phyloP scores from a whole-genome alignment of 2,888 invertebrate genomes.

The Pocota personata region DNA sequence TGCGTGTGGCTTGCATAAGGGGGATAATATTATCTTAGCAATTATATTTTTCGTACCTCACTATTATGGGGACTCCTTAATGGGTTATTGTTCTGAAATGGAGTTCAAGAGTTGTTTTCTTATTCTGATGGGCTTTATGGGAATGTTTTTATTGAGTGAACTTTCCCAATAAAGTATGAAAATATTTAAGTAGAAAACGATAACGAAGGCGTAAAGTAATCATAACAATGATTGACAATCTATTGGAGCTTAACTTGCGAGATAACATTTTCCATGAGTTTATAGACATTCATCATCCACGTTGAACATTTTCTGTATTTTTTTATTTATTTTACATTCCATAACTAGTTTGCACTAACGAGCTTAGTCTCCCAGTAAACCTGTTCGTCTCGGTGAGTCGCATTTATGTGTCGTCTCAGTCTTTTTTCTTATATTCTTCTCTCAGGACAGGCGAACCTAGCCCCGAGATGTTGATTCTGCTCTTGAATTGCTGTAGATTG shows the following conservation, averaged over 20 bases:
- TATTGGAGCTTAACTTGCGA: not conserved
- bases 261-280: too few species aligned
- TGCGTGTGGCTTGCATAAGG: not conserved
- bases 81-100: slow-evolving; percentile 40
- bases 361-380: too few species aligned
- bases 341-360: too few species aligned
- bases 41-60: slow-evolving; percentile 37
- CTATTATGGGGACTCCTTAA: slow-evolving; percentile 14
- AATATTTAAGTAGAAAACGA: slow-evolving; percentile 1
- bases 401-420: too few species aligned
- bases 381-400: too few species aligned
- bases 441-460: too few species aligned
- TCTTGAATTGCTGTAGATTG: too few species aligned
- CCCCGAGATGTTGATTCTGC: too few species aligned
- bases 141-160: slow-evolving; percentile 28
- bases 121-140: slow-evolving; percentile 32
- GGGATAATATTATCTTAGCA: slow-evolving; percentile 45
- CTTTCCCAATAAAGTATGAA: slow-evolving; percentile 23
- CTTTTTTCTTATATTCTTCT: too few species aligned
- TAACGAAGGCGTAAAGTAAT: not conserved
- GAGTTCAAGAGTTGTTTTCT: slow-evolving; percentile 33
- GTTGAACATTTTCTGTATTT: too few species aligned
- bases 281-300: too few species aligned
- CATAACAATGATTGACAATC: not conserved
- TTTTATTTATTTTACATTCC: too few species aligned